Conservation (phyloP, 2,797 vertebrate genomes). For the Schizopygopsis malacanthus region DNA sequence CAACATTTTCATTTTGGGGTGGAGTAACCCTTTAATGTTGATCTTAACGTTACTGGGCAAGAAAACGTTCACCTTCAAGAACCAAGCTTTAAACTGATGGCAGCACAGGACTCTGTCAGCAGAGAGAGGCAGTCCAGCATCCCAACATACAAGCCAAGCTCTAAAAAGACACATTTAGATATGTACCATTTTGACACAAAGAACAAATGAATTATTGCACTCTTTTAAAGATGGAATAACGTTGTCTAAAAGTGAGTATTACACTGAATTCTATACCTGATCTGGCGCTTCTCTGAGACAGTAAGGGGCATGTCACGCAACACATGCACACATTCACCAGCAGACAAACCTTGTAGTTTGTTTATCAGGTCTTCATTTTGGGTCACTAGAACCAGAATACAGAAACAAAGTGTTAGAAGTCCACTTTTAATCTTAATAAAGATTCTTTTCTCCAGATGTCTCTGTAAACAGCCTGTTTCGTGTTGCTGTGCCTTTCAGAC, state of each 20-base stretch:
- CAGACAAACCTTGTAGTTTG: slow-evolving; percentile 75
- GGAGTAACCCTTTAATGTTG: background rate
- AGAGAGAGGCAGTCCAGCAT: background rate
- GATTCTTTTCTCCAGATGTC: background rate
- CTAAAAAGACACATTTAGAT: slow-evolving; percentile 20
- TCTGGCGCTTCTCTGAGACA: slow-evolving; percentile 77
- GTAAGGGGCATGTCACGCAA: slow-evolving; percentile 78
- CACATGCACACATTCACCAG: slow-evolving; percentile 70
- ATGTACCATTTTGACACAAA: background rate
- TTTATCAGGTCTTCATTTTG: background rate
- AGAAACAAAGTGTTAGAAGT: background rate
- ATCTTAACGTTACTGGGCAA: background rate
- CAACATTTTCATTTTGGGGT: no score
- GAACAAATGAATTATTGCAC: background rate
- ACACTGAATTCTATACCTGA: slow-evolving; percentile 73
- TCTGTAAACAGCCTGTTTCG: background rate
- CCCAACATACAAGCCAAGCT: background rate
- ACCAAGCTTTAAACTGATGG: background rate
- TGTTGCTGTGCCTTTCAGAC: background rate
- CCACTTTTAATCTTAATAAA: background rate
- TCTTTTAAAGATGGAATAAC: no score
- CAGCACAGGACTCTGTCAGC: background rate
- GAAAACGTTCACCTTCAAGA: slow-evolving; percentile 33
- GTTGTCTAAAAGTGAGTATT: background rate
- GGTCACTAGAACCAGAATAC: background rate